Conservation (phyloP, 2,888 invertebrate genomes). For the Drosophila peninsularis region DNA sequence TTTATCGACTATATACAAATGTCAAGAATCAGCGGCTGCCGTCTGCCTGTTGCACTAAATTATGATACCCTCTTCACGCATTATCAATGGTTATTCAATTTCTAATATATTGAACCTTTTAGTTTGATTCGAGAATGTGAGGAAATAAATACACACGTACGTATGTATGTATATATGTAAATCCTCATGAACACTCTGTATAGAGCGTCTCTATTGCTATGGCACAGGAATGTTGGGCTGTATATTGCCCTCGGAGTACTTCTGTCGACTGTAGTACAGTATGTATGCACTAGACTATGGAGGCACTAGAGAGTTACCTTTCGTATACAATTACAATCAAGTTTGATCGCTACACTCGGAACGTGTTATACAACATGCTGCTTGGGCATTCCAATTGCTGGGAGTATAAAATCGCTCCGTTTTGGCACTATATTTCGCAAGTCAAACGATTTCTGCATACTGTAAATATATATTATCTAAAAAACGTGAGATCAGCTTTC, state of each 20-base stretch:
- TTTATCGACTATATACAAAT: background rate
- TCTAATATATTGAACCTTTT: background rate
- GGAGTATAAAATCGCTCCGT: background rate
- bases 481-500: conserved; percentile 2
- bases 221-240: background rate
- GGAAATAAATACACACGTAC: background rate
- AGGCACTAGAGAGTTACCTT: background rate
- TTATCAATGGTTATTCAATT: background rate
- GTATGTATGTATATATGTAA: background rate
- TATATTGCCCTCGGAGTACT: background rate
- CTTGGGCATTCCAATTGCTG: background rate
- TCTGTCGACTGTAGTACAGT: too few relatives aligned
- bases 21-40: background rate
- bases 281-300: too few relatives aligned
- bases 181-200: background rate
- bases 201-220: background rate
- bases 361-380: background rate
- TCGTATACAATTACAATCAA: background rate
- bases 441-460: background rate
- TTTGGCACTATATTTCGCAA: background rate
- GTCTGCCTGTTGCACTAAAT: background rate
- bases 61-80: background rate
- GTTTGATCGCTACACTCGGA: background rate
- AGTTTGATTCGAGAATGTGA: background rate
- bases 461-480: background rate